Conservation (phyloP, 2,113 vertebrate genomes). For the Elaphurus davidianus region DNA sequence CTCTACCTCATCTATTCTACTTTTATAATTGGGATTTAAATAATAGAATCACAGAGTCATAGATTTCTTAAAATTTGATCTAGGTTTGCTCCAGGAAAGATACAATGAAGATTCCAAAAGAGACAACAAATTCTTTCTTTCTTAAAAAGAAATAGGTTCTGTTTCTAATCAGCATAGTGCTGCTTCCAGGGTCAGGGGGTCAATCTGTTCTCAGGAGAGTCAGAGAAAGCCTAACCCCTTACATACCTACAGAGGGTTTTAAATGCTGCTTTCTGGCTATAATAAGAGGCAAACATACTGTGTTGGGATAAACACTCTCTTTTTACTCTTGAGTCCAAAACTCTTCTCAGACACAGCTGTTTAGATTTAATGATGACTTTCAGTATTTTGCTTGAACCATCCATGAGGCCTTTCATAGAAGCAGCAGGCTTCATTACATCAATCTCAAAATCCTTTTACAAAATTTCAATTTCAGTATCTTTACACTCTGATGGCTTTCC, state of each 20-base stretch:
- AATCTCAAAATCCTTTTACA: background rate
- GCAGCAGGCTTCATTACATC: background rate
- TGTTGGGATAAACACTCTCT: background rate
- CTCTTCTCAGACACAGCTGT: background rate
- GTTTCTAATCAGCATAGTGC: background rate
- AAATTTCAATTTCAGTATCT: background rate
- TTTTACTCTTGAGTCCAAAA: background rate
- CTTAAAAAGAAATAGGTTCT: background rate
- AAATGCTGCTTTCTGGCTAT: background rate
- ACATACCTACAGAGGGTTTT: background rate
- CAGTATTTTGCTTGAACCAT: background rate
- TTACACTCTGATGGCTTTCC: background rate
- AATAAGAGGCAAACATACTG: background rate
- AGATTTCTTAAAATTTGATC: slow-evolving; percentile 48
- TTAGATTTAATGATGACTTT: background rate
- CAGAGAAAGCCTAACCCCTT: background rate
- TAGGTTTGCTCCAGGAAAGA: slow-evolving; percentile 32
- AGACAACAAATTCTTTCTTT: background rate
- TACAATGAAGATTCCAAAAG: background rate
- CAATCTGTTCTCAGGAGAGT: background rate
- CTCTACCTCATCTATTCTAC: slow-evolving; percentile 37
- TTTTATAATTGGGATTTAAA: slow-evolving; percentile 71
- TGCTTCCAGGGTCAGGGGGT: background rate
- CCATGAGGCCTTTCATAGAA: background rate
- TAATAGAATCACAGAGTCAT: slow-evolving; percentile 61